Percentiles rank a stretch among this genome's conserved stretches.
Evolutionary conservation across 2,113 vertebrate species (phyloP).

Genomic region (Gallinago jamesoni): DNA sequence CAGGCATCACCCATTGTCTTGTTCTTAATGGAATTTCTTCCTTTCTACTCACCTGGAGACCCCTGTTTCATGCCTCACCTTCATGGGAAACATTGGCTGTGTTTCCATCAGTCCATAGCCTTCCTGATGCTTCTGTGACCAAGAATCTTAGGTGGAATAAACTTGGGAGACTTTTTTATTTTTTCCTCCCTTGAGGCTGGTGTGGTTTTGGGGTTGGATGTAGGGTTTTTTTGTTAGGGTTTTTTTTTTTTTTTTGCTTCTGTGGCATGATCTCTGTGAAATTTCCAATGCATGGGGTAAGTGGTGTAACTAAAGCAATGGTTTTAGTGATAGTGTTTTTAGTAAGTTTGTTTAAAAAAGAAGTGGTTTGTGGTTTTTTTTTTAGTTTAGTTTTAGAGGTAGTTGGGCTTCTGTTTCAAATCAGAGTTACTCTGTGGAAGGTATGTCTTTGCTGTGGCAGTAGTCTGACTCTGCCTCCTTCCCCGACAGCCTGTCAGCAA

Average conservation of each 20-base stretch:
- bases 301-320: background rate
- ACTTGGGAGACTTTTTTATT: background rate
- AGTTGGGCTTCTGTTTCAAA: background rate
- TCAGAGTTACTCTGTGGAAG: background rate
- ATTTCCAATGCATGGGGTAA: background rate
- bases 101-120: background rate
- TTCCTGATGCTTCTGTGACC: background rate
- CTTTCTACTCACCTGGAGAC: background rate
- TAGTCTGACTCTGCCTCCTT: background rate
- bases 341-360: background rate
- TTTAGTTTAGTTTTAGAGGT: background rate
- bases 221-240: background rate
- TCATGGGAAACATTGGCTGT: background rate
- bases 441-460: background rate
- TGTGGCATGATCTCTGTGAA: background rate
- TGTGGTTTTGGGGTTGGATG: background rate
- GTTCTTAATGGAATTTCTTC: background rate
- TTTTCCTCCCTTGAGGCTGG: no score
- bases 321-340: background rate
- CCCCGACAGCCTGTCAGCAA: background rate
- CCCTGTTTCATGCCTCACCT: fast-evolving
- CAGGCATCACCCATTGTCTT: fast-evolving
- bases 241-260: fast-evolving
- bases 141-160: background rate
- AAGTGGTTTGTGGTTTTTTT: background rate